Conservation (phyloP, 2,888 invertebrate species). For the Drosophila niveifrons region DNA sequence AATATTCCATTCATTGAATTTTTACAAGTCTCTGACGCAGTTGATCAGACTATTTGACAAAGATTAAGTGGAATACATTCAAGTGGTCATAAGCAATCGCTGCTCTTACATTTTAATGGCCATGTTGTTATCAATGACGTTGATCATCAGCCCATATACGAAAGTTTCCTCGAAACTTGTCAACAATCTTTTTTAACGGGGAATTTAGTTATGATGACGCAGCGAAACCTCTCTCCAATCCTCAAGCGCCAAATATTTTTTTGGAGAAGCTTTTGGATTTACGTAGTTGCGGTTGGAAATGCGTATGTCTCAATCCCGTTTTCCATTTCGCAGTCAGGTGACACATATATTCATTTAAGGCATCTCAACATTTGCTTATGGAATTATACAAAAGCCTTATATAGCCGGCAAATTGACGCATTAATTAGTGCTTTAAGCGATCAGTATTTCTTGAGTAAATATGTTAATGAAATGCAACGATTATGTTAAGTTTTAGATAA, state of each 20-base stretch:
- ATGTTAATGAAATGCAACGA: neutral
- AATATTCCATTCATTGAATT: neutral
- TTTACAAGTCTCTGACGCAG: slow-evolving; percentile 12
- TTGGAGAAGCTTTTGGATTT: slow-evolving; percentile 1
- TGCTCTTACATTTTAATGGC: neutral
- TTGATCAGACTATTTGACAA: neutral
- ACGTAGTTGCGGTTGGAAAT: slow-evolving; percentile 13
- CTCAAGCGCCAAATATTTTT: slow-evolving; percentile 13
- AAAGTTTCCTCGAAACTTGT: slow-evolving; percentile 1
- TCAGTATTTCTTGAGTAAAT: neutral
- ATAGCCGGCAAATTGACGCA: slow-evolving; percentile 1
- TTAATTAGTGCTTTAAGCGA: neutral
- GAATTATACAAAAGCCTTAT: slow-evolving; percentile 11
- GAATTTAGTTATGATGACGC: slow-evolving; percentile 20
- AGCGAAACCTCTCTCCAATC: neutral
- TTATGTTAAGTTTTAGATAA: neutral
- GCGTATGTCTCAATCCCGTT: slow-evolving; percentile 24
- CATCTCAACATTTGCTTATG: neutral
- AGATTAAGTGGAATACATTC: neutral
- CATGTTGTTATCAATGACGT: slow-evolving; percentile 13
- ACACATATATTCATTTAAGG: slow-evolving; percentile 10
- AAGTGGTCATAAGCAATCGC: neutral
- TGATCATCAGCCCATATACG: neutral
- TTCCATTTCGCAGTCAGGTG: slow-evolving; percentile 4
- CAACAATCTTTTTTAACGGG: slow-evolving; percentile 18